Conservation (phyloP, 2,888 invertebrate species). For the Pollenia angustigena region DNA sequence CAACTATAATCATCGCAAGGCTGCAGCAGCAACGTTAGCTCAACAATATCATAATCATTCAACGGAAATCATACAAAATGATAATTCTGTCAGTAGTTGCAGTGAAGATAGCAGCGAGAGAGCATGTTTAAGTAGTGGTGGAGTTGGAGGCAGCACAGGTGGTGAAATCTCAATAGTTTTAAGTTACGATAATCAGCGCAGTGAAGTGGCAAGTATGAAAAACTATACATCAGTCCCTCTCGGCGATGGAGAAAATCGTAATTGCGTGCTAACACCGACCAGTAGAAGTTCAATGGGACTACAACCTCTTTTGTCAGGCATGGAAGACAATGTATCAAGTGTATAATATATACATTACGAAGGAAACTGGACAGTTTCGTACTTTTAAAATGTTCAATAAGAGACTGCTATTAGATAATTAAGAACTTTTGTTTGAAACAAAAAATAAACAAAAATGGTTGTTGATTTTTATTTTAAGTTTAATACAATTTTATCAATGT, state of each 20-base stretch:
- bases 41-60: slow-evolving; percentile 65
- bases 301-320: slow-evolving; percentile 36
- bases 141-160: background rate
- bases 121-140: slow-evolving; percentile 15
- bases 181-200: slow-evolving; percentile 77
- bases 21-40: background rate
- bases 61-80: slow-evolving; percentile 65
- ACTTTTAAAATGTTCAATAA: slow-evolving; percentile 34
- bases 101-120: slow-evolving; percentile 57
- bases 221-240: background rate
- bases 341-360: slow-evolving; percentile 76
- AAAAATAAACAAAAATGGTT: slow-evolving; percentile 21
- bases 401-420: slow-evolving; percentile 67
- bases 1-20: slow-evolving; percentile 10
- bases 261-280: slow-evolving; percentile 20
- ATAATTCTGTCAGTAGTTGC: slow-evolving; percentile 57
- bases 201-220: slow-evolving; percentile 73
- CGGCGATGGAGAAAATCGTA: slow-evolving; percentile 26
- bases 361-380: slow-evolving; percentile 48
- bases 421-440: slow-evolving; percentile 20
- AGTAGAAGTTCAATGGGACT: slow-evolving; percentile 26
- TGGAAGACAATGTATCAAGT: slow-evolving; percentile 77
- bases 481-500: background rate
- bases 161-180: slow-evolving; percentile 76
- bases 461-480: slow-evolving; percentile 17